phyloP scores from a whole-genome alignment of 2,797 vertebrate genomes.

The Anomalospiza imberbis region DNA sequence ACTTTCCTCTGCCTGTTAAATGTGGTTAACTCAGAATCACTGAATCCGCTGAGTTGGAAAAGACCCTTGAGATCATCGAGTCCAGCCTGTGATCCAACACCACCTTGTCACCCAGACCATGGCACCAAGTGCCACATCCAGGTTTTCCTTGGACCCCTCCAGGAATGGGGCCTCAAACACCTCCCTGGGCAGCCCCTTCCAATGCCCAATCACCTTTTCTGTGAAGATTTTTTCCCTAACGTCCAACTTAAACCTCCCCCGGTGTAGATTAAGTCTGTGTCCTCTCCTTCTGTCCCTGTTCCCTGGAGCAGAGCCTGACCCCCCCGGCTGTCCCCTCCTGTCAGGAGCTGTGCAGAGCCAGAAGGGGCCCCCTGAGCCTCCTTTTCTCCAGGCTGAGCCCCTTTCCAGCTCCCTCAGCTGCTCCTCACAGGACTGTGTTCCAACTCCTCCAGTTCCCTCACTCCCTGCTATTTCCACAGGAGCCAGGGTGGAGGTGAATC shows the following conservation, averaged over 20 bases:
- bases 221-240: not conserved
- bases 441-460: not conserved
- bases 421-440: not conserved
- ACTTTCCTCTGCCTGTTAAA: not conserved
- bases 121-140: not conserved
- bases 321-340: not conserved
- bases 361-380: not conserved
- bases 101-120: not conserved
- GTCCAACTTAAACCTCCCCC: not conserved
- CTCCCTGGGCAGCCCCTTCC: not conserved
- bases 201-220: not conserved
- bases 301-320: rapidly evolving
- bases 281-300: not conserved
- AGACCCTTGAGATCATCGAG: not conserved
- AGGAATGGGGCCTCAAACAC: not conserved
- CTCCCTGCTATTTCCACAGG: not conserved
- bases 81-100: not conserved
- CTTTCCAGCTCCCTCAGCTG: not conserved
- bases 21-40: rapidly evolving
- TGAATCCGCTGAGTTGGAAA: not conserved
- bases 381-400: not conserved
- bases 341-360: not conserved
- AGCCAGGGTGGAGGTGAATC: not conserved
- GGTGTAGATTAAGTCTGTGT: rapidly evolving
- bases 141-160: not conserved